These are phyloP conservation scores for Stegostoma tigrinum DNA, from an alignment of 2,113 vertebrate genomes.

Conservation along the genomic window DNA sequence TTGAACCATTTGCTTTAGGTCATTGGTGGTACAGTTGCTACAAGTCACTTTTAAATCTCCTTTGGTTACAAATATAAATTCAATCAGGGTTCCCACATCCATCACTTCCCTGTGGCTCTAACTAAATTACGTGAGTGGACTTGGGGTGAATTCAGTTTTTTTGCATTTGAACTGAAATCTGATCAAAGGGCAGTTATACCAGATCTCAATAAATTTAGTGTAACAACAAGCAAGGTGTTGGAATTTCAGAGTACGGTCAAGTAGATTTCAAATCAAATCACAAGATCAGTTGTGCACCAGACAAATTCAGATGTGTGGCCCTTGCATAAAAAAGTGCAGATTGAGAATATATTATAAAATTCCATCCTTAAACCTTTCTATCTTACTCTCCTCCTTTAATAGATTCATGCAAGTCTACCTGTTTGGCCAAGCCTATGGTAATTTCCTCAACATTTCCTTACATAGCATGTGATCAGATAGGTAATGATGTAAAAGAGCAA, in stretches of 20 bases:
- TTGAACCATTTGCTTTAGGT: background rate
- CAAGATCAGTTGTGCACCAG: background rate
- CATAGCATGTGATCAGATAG: no score
- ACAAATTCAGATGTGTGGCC: background rate
- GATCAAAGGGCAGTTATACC: background rate
- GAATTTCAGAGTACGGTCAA: no score
- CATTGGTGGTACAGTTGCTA: background rate
- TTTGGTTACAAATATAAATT: background rate
- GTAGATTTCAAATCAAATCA: background rate
- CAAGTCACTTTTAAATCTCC: background rate
- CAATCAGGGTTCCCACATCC: background rate
- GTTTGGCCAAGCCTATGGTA: no score
- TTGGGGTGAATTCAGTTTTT: background rate
- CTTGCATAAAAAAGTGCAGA: background rate
- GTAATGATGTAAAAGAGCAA: no score
- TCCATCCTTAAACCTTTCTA: no score
- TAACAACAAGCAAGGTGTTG: background rate
- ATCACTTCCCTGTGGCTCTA: no score
- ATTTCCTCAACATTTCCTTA: no score
- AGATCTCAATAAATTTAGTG: background rate
- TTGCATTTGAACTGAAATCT: background rate
- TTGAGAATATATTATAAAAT: background rate
- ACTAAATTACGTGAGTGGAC: background rate
- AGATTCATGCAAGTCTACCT: no score
- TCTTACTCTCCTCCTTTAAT: no score